These are phyloP conservation scores for Melinaea marsaeus DNA, from an alignment of 2,888 invertebrate species.

Conservation along the genomic window DNA sequence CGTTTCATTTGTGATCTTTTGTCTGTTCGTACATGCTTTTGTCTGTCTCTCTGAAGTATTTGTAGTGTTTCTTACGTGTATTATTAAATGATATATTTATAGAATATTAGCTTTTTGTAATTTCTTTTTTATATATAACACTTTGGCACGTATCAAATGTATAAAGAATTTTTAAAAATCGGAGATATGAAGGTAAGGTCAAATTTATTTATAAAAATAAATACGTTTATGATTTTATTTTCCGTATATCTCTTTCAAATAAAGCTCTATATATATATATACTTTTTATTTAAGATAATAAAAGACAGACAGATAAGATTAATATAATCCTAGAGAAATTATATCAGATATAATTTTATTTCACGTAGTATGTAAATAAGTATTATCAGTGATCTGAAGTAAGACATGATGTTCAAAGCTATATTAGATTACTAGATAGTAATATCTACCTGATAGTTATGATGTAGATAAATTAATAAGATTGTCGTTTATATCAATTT, in stretches of 20 bases:
- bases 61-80: background rate
- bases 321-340: background rate
- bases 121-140: too few relatives aligned
- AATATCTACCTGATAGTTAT: background rate
- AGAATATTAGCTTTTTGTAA: background rate
- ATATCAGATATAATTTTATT: background rate
- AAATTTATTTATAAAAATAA: too few relatives aligned
- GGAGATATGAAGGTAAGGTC: too few relatives aligned
- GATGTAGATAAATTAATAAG: constrained; percentile 1
- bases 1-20: constrained; percentile 5
- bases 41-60: background rate
- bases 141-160: too few relatives aligned
- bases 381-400: background rate
- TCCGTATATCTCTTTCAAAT: too few relatives aligned
- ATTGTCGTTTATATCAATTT: too few relatives aligned
- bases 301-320: too few relatives aligned
- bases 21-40: background rate
- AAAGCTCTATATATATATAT: too few relatives aligned
- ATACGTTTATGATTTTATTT: too few relatives aligned
- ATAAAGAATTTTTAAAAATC: too few relatives aligned
- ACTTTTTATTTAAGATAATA: too few relatives aligned
- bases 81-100: background rate
- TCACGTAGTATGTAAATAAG: background rate
- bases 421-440: background rate
- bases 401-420: background rate